A percentile compares a stretch with the other conserved stretches of the same genome.
These are phyloP conservation scores for Helostoma temminkii DNA, from an alignment of 2,797 vertebrate genomes.

Conservation along the genomic window DNA sequence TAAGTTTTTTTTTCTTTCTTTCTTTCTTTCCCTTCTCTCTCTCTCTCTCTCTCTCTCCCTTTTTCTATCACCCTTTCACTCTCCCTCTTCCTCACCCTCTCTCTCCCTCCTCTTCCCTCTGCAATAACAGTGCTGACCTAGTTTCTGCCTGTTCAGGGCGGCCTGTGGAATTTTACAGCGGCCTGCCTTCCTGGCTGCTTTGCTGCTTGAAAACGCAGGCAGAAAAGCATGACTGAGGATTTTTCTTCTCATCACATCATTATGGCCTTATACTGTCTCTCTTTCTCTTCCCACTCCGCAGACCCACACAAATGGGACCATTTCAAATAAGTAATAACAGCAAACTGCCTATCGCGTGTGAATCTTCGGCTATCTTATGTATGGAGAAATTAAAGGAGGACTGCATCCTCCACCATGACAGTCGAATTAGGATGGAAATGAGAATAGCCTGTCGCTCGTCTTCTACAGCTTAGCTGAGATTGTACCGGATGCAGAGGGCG, in stretches of 20 bases:
- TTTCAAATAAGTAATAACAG: conserved; percentile 52
- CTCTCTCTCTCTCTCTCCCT: conserved; percentile 64
- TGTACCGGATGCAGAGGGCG: conserved; percentile 76
- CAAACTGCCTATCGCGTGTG: conserved; percentile 13
- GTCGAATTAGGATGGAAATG: conserved; percentile 77
- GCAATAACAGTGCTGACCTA: conserved; percentile 93
- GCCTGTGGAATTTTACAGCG: conserved; percentile 93
- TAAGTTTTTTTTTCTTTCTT: conserved; percentile 85
- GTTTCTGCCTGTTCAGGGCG: conserved; percentile 90
- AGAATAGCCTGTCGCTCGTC: conserved; percentile 69
- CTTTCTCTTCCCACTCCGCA: conserved; percentile 19
- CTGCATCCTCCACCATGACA: conserved; percentile 44
- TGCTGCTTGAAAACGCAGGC: conserved; percentile 84
- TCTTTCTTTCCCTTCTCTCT: conserved; percentile 51
- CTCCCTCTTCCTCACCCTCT: conserved; percentile 33
- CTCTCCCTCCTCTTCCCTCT: conserved; percentile 86
- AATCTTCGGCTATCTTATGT: conserved; percentile 38
- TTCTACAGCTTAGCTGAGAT: conserved; percentile 73
- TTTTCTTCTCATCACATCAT: conserved; percentile 83
- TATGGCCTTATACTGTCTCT: conserved; percentile 61
- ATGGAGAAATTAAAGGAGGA: conserved; percentile 28
- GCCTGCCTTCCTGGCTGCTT: conserved; percentile 86
- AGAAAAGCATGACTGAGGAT: conserved; percentile 88
- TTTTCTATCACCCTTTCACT: conserved; percentile 51
- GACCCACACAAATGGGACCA: conserved; percentile 35